phyloP scores from a whole-genome alignment of 2,113 vertebrate genomes.

The Ornithorhynchus anatinus region DNA sequence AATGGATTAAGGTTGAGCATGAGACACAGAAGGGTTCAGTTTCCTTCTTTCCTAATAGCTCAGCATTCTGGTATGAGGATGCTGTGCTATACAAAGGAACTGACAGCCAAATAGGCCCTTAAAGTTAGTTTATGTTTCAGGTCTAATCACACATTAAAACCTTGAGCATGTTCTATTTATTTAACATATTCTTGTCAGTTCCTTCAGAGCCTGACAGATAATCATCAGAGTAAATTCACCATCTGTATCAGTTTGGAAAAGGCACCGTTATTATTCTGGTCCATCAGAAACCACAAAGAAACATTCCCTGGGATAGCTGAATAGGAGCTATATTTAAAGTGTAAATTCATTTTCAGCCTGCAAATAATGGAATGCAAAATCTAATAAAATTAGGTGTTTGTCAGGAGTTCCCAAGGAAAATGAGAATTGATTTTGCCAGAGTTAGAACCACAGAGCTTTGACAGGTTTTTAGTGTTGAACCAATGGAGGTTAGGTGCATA shows the following conservation, averaged over 20 bases:
- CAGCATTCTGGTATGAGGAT: background rate
- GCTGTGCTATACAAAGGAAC: background rate
- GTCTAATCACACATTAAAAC: constrained; percentile 5
- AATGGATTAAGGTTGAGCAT: constrained; percentile 9
- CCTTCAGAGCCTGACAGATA: background rate
- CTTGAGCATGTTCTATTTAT: constrained; percentile 18
- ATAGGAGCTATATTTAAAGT: too few relatives aligned
- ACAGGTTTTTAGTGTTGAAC: background rate
- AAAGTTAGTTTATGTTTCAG: constrained; percentile 19
- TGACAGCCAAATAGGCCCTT: background rate
- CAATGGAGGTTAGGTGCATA: background rate
- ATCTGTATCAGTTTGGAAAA: background rate
- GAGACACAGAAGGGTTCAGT: background rate
- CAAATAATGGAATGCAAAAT: too few relatives aligned
- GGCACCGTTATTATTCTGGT: background rate
- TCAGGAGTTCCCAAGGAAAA: background rate
- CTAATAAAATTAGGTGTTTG: too few relatives aligned
- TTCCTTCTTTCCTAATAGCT: background rate
- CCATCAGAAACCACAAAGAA: background rate
- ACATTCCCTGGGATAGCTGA: too few relatives aligned
- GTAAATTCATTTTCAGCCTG: too few relatives aligned
- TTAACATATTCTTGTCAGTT: constrained; percentile 22
- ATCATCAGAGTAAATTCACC: constrained; percentile 26
- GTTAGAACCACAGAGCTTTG: background rate
- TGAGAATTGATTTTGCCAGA: background rate